These are phyloP conservation scores for Netelia melanura DNA, from an alignment of 2,888 invertebrate genomes.

Conservation along the genomic window DNA sequence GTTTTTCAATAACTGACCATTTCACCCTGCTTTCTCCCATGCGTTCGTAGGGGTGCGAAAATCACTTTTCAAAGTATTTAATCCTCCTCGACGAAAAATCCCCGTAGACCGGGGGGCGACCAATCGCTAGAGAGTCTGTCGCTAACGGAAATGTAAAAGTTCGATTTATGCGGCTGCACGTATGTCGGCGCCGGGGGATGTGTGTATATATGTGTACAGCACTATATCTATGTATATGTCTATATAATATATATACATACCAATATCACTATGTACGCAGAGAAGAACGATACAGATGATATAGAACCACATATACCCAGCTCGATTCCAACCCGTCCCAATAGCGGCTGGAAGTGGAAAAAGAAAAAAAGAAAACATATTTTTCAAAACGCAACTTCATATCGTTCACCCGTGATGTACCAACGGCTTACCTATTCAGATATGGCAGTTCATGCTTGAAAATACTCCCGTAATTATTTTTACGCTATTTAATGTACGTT, in stretches of 20 bases:
- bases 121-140: conserved; percentile 68
- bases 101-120: conserved; percentile 14
- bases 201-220: conserved; percentile 57
- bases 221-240: conserved; percentile 36
- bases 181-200: conserved; percentile 71
- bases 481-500: too few relatives aligned
- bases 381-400: conserved; percentile 8
- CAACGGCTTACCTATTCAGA: not conserved
- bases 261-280: not conserved
- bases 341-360: conserved; percentile 1
- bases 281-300: conserved; percentile 71
- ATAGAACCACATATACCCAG: conserved; percentile 66
- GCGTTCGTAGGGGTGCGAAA: conserved; percentile 32
- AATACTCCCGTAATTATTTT: too few relatives aligned
- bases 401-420: not conserved
- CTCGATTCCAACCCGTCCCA: conserved; percentile 31
- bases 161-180: conserved; percentile 81
- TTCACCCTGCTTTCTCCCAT: not conserved
- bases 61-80: conserved; percentile 64
- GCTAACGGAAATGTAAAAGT: conserved; percentile 82
- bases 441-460: too few relatives aligned
- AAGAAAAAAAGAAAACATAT: conserved; percentile 27
- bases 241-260: conserved; percentile 33
- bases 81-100: conserved; percentile 62
- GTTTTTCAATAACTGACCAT: not conserved